Conservation (phyloP, 1,140 invertebrate genomes). For the Melipona quadrifasciata region DNA sequence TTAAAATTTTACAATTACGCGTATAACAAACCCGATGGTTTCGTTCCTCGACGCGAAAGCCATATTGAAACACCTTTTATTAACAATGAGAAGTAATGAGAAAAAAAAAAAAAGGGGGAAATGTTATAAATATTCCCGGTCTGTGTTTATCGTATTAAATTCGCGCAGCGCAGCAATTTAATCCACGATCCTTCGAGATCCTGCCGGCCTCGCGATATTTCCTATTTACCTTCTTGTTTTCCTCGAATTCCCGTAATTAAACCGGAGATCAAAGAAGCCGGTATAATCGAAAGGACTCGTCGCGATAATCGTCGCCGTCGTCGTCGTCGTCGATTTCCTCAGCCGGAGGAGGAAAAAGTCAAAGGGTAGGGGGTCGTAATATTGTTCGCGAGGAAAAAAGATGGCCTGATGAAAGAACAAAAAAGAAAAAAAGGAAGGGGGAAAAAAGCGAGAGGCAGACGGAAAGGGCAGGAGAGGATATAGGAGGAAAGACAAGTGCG, state of each 20-base stretch:
- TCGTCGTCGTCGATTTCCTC: not conserved
- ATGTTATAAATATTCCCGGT: not conserved
- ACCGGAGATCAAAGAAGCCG: not conserved
- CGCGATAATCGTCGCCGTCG: not conserved
- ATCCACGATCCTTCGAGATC: not conserved
- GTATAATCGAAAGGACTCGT: not conserved
- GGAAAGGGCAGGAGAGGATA: not conserved
- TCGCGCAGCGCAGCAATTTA: not conserved
- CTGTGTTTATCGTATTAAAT: not conserved
- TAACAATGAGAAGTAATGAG: not conserved
- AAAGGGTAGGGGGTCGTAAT: not conserved
- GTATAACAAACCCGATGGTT: not conserved
- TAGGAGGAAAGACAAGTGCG: conserved; percentile 18
- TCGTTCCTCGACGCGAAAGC: not conserved
- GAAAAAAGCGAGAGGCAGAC: not conserved
- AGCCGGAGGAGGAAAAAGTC: no score
- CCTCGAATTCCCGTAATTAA: not conserved
- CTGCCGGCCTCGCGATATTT: not conserved
- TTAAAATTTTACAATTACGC: not conserved
- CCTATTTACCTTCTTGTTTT: not conserved
- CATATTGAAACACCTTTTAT: not conserved
- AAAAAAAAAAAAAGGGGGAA: not conserved
- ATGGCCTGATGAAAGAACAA: no score
- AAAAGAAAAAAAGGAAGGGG: no score
- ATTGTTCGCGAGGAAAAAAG: not conserved